Base-by-base conservation (phyloP, 2,113 vertebrate genomes). In the Albula glossodonta region DNA sequence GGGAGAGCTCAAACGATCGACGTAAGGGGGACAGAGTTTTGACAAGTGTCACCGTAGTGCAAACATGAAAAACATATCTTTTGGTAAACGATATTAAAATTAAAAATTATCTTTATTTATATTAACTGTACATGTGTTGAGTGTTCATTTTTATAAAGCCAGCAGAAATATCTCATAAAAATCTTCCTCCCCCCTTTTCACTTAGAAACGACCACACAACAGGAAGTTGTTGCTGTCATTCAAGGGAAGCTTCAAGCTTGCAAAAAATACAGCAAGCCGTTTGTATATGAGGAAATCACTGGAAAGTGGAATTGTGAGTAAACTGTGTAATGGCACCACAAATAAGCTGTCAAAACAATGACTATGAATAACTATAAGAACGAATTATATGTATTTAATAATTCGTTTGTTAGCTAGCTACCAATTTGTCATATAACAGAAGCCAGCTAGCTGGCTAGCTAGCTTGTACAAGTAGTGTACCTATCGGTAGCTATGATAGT, bases 221-320 rank as follows among this genome's bases (percentile, higher is more conserved):
- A 80, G 86, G 86, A 87, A 87, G 86, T 87, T 83, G 86, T 49
- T 49, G 74, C 51, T 79, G 81, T 83, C 82, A 83, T 78, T 83
- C 85, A 84, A 83, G 86, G 74, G 83, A 80, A 53, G 63, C 41
- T 51, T 50, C n/a, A 12, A 57, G 41, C 57, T 81, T 19, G 84
- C 48, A 41, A 41, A 41, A 41, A 41, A 41, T 41, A 41, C 6
- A 51, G n/a, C 19, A 63, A 80, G 74, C 49, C 19, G 63, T 51
- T 51, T 12, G 63, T 82, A 8, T 85, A 10, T 17, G 78, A 74
- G 49, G 48, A 51, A 66, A 63, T 80, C 19, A 78, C 5, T 66
- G n/a, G 5, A 51, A 56, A 78, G 52, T 81, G 85, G 63, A 79
- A 41, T 49, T 82, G 86, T 87, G 78, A 84, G 86, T 87, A 79